Percentiles rank a stretch among this genome's conserved stretches.
Evolutionary conservation across 2,113 vertebrate genomes (phyloP).

Genomic region (Cyphomyrus discorhynchus): DNA sequence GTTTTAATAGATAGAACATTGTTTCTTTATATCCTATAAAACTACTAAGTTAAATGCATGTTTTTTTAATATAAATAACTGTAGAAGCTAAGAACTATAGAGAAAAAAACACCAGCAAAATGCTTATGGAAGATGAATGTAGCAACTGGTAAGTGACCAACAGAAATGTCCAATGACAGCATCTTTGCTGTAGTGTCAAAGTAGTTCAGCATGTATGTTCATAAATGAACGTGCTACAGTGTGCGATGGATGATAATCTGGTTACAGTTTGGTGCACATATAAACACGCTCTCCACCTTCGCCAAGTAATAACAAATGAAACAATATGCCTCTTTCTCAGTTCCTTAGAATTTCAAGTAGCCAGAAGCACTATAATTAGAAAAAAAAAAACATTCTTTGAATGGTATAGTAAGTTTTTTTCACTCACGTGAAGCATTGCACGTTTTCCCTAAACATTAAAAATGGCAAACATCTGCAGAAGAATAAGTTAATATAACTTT

Average conservation of each 20-base stretch:
- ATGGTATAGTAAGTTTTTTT: conserved; percentile 60
- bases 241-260: conserved; percentile 58
- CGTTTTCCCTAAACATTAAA: conserved; percentile 64
- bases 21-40: conserved; percentile 57
- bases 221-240: conserved; percentile 56
- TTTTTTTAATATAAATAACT: conserved; percentile 68
- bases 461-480: conserved; percentile 37
- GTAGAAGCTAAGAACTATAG: conserved; percentile 58
- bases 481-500: conserved; percentile 50
- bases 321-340: conserved; percentile 52
- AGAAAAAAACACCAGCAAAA: conserved; percentile 60
- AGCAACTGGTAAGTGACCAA: conserved; percentile 48
- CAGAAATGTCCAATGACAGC: conserved; percentile 63
- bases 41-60: conserved; percentile 63
- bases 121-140: conserved; percentile 14
- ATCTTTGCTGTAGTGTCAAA: conserved; percentile 70
- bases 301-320: background rate
- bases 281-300: conserved; percentile 61
- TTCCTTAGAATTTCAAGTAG: conserved; percentile 31
- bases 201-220: conserved; percentile 59
- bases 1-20: conserved; percentile 57
- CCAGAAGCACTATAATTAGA: conserved; percentile 29
- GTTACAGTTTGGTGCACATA: conserved; percentile 62
- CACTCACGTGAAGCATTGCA: conserved; percentile 84
- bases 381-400: conserved; percentile 34